Percentiles rank a stretch among this genome's conserved stretches.
Evolutionary conservation across 2,797 vertebrate species (phyloP).

Genomic region (Chloroceryle inda): DNA sequence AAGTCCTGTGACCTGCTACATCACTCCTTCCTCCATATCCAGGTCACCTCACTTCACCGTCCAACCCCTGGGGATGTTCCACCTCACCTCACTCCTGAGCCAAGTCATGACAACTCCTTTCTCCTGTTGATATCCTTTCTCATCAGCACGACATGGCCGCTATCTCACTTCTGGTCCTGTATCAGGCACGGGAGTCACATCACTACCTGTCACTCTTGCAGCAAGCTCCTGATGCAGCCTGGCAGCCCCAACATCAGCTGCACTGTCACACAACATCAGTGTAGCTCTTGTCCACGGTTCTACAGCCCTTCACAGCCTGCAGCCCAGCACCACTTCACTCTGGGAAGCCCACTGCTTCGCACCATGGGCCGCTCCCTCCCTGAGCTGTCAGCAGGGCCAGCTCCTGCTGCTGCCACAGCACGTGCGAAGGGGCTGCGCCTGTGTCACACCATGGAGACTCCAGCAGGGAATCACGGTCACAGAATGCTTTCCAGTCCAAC

Average conservation of each 20-base stretch:
- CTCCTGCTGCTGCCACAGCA: fast-evolving
- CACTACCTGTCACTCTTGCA: fast-evolving
- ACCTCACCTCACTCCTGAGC: neutral
- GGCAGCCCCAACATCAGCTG: neutral
- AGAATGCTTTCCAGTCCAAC: fast-evolving
- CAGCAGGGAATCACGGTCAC: fast-evolving
- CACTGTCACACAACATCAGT: fast-evolving
- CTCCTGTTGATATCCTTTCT: neutral
- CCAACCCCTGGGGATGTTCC: neutral
- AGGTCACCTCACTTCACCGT: fast-evolving
- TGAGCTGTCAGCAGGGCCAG: neutral
- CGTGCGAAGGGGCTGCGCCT: neutral
- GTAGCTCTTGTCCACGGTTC: neutral
- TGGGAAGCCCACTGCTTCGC: neutral
- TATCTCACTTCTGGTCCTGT: neutral
- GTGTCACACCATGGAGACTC: fast-evolving
- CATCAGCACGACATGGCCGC: fast-evolving
- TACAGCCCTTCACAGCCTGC: neutral
- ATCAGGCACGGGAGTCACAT: fast-evolving
- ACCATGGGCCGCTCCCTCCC: neutral
- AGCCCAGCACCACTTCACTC: neutral
- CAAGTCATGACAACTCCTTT: neutral
- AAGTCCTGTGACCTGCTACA: neutral
- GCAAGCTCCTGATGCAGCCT: fast-evolving
- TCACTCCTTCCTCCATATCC: neutral